Base-by-base conservation (phyloP, 2,113 vertebrate species). In the Okapia johnstoni region DNA sequence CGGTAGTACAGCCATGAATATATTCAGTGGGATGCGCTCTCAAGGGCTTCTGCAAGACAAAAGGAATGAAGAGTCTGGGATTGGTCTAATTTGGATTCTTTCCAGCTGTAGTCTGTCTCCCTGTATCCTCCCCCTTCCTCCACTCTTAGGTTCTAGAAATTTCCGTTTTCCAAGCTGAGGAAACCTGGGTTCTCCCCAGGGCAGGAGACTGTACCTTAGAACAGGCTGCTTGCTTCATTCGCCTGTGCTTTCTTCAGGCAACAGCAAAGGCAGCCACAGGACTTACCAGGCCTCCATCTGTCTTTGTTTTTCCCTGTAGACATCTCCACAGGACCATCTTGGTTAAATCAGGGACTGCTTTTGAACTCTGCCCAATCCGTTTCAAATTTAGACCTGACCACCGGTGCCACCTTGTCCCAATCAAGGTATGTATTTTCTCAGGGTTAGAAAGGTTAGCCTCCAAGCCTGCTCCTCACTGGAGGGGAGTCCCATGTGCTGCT, bases 271-370 rank as follows among this genome's bases (percentile, higher is more conserved):
- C 60, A 50, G 79, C 55, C 60, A 23, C 30, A 28, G 46, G 79
- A n/a, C 89, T 25, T 1, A 6, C 25, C 60, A 54, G 5, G 6
- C 50, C 28, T 7, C 3, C 61, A 14, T 40, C 84, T 97, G 15
- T 55, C 28, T n/a, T 58, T 93, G 40, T 28, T 23, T 83, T 93
- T 94, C 92, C 26, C 97, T 83, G 48, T 97, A 99, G 99, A 99
- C 95, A 99, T 99, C 98, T 99, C 99, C 98, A 98, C 98, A 2
- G 99, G 99, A 96, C 97, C 98, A 85, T 98, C 99, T 46, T 99
- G 99, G 99, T 93, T 98, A 97, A 99, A 99, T 79, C 98, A 99
- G 97, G 99, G 99, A 54, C 98, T 99, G 28, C 98, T 99, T 98
- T 95, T 98, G 97, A 98, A 98, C 97, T 98, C 99, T 85, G 79